A percentile compares a stretch with the other conserved stretches of the same genome.
Evolutionary conservation across 1,140 invertebrate genomes (phyloP).

Genomic region (Zaprionus tsacasi): DNA sequence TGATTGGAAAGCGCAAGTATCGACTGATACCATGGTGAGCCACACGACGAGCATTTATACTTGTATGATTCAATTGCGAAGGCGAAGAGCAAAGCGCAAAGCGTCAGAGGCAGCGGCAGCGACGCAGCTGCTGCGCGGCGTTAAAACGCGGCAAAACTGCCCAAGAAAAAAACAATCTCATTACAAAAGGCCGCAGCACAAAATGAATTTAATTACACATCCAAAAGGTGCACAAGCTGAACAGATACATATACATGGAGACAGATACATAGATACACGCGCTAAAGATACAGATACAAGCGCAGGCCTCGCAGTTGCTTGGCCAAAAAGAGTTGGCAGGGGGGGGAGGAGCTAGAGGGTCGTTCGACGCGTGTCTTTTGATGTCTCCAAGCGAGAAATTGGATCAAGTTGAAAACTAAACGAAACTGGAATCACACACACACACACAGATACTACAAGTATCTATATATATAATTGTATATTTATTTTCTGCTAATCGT

Average conservation of each 20-base stretch:
- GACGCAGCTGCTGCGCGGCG: not conserved
- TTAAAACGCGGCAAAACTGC: slow-evolving; percentile 39
- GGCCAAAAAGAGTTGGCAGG: slow-evolving; percentile 34
- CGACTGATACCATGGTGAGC: slow-evolving; percentile 61
- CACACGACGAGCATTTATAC: slow-evolving; percentile 62
- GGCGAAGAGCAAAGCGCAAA: not conserved
- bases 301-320: slow-evolving; percentile 12
- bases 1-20: slow-evolving; percentile 62
- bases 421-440: slow-evolving; percentile 36
- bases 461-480: not conserved
- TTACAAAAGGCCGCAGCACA: slow-evolving; percentile 74
- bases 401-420: slow-evolving; percentile 46
- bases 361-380: slow-evolving; percentile 50
- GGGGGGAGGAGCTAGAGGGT: not conserved
- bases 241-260: slow-evolving; percentile 16
- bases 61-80: slow-evolving; percentile 71
- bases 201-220: slow-evolving; percentile 79
- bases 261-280: slow-evolving; percentile 24
- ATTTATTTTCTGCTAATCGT: slow-evolving; percentile 45
- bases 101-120: not conserved
- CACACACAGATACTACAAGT: not conserved
- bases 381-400: slow-evolving; percentile 62
- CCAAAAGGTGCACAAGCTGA: slow-evolving; percentile 61
- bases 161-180: slow-evolving; percentile 52
- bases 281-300: slow-evolving; percentile 32